Evolutionary conservation across 2,113 vertebrate species (phyloP).

Genomic region (Todiramphus chloris): DNA sequence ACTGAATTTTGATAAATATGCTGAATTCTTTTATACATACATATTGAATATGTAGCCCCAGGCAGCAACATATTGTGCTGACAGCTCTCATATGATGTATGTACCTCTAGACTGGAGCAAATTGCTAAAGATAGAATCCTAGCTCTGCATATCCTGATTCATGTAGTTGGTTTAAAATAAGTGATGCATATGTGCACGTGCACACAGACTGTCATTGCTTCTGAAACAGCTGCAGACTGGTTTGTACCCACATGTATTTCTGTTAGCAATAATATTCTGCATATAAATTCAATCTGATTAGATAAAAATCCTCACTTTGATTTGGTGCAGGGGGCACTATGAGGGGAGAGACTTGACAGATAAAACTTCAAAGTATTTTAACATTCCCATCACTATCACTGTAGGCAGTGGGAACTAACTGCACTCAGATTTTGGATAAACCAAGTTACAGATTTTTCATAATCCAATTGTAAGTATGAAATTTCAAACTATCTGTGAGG

Average conservation of each 20-base stretch:
- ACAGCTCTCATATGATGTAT: neutral
- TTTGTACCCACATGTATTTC: neutral
- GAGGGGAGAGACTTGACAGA: neutral
- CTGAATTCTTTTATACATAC: neutral
- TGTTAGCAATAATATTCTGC: neutral
- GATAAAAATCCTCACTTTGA: neutral
- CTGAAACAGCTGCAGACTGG: neutral
- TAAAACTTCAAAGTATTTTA: neutral
- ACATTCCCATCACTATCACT: neutral
- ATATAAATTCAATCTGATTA: neutral
- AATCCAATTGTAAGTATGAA: neutral
- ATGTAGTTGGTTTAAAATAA: neutral
- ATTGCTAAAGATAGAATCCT: neutral
- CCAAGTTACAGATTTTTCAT: neutral
- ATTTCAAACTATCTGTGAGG: neutral
- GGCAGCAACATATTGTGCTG: neutral
- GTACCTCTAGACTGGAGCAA: neutral
- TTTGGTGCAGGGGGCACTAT: neutral
- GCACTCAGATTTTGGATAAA: neutral
- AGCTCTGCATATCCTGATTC: neutral
- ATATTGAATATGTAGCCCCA: neutral
- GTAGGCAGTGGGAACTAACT: neutral
- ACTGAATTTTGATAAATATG: neutral
- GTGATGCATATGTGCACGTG: fast-evolving
- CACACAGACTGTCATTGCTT: neutral